phyloP scores from a whole-genome alignment of 2,888 invertebrate genomes.

The Nomada ferruginata region DNA sequence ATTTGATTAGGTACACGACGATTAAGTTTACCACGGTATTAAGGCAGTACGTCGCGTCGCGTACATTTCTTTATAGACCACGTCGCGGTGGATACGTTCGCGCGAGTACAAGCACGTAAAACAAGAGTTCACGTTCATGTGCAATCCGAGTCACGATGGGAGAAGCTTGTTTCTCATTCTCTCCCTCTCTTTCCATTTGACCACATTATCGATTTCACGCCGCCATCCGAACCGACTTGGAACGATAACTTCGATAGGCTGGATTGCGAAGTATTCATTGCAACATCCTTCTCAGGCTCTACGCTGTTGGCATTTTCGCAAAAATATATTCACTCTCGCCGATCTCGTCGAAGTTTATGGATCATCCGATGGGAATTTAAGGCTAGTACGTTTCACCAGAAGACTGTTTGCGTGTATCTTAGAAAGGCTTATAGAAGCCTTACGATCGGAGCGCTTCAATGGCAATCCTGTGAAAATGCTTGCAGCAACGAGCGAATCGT shows the following conservation, averaged over 20 bases:
- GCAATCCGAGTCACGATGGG: conserved; percentile 45
- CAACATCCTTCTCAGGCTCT: conserved; percentile 43
- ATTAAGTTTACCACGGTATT: conserved; percentile 3
- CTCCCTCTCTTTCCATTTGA: conserved; percentile 36
- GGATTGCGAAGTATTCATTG: conserved; percentile 56
- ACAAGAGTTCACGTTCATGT: conserved; percentile 43
- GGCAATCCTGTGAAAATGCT: conserved; percentile 6
- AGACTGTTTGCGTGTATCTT: neutral
- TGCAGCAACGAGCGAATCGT: neutral
- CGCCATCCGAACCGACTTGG: conserved; percentile 24
- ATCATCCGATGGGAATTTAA: neutral
- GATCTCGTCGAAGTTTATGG: conserved; percentile 16
- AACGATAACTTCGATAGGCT: conserved; percentile 47
- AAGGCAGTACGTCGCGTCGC: neutral
- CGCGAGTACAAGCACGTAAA: conserved; percentile 30
- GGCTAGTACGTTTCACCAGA: neutral
- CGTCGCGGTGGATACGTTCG: conserved; percentile 17
- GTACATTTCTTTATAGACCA: conserved; percentile 33
- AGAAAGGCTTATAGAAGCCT: conserved; percentile 15
- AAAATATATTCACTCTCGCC: conserved; percentile 20
- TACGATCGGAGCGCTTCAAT: neutral
- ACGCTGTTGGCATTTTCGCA: neutral
- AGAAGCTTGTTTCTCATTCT: conserved; percentile 55
- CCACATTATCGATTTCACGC: conserved; percentile 57
- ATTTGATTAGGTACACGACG: neutral